A percentile compares a stretch with the other conserved stretches of the same genome.
These are phyloP conservation scores for Leucoraja ocellata DNA, from an alignment of 2,797 vertebrate genomes.

Conservation along the genomic window DNA sequence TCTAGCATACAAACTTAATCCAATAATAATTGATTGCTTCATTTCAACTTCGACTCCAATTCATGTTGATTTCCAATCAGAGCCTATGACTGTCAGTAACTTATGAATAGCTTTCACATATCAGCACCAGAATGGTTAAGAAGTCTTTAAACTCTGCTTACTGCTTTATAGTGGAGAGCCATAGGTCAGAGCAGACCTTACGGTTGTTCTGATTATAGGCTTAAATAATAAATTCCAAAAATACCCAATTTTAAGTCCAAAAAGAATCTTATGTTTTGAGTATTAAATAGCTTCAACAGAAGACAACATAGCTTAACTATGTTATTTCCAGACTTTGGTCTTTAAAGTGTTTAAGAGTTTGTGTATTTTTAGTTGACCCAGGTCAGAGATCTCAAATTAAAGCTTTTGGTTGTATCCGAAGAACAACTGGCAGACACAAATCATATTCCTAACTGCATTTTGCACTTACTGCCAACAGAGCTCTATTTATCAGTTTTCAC, in stretches of 20 bases:
- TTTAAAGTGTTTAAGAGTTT: constrained; percentile 9
- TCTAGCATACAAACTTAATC: background rate
- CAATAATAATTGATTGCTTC: background rate
- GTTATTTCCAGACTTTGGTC: background rate
- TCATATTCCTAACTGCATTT: background rate
- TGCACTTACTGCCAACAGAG: background rate
- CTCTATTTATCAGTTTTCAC: background rate
- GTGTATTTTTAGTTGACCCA: constrained; percentile 5
- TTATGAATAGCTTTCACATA: background rate
- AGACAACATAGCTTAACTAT: background rate
- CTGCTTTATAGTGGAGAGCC: background rate
- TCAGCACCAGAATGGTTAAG: background rate
- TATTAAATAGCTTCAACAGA: background rate
- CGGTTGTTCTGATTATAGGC: background rate
- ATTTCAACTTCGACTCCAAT: background rate
- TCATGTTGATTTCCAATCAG: background rate
- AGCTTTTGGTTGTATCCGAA: background rate
- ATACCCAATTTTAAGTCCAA: background rate
- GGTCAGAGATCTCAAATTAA: background rate
- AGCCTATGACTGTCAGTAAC: background rate
- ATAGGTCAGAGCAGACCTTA: background rate
- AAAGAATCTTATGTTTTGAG: background rate
- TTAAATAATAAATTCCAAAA: background rate
- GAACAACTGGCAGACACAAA: background rate
- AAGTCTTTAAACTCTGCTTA: background rate